Base-by-base conservation (phyloP, 2,888 invertebrate species). In the Diogma glabrata region DNA sequence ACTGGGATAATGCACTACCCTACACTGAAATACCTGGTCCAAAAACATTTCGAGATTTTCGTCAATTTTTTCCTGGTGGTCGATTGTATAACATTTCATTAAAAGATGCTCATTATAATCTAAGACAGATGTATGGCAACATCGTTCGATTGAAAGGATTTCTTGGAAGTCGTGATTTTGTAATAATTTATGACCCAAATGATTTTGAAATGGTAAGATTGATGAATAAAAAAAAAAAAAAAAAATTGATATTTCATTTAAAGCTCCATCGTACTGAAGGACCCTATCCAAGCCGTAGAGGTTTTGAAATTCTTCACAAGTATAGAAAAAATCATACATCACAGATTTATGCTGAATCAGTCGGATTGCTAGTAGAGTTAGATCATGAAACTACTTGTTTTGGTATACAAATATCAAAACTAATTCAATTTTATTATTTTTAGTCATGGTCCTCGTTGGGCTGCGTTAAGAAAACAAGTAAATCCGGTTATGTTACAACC, bases 401-500 rank as follows among this genome's bases (percentile, higher is more conserved):
- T 33, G 6, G n/a, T 2, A 33, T 33, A 3, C 4, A 33, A 33
- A 38, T 43, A 20, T n/a, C 20, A 10, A 12, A 16, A 2, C 20
- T 40, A 19, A 7, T 5, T 6, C 19, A 40, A 16, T 10, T 26
- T 26, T 22, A 26, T 22, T 47, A 22, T n/a, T 62, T 64, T 20
- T 58, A 77, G 76, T 3, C 77, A 81, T 64, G 84, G 81, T 1
- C 72, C 76, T 9, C 71, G 77, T 56, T 85, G 85, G 85, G 74
- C 77, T 33, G 72, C 76, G 50, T 74, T 84, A 56, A 72, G 85
- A 16, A 75, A 77, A 1, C 78, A 77, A 52, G 80, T 82, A 0
- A 83, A 84, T 64, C 80, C 80, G 49, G 73, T 80, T 24, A 67
- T 85, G 64, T 65, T 85, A 64, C 75, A 80, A 58, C 79, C 82